These are phyloP conservation scores for Entomyzon cyanotis DNA, from an alignment of 2,113 vertebrate species.

Conservation along the genomic window DNA sequence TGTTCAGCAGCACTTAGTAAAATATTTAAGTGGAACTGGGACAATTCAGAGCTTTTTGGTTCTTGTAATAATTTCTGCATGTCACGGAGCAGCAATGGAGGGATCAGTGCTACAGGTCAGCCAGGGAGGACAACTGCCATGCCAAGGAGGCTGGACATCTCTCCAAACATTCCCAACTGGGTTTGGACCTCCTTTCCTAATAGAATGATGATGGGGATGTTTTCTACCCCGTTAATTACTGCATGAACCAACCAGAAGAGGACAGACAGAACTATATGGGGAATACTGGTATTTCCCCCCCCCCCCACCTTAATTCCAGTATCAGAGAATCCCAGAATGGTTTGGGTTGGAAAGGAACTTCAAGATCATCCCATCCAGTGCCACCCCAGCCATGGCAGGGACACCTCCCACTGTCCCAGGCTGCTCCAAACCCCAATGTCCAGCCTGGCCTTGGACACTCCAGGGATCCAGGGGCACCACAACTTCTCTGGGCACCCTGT, in stretches of 20 bases:
- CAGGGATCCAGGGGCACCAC: neutral
- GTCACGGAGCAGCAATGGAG: neutral
- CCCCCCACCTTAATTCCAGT: neutral
- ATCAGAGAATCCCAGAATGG: neutral
- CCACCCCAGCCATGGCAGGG: neutral
- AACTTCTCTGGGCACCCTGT: neutral
- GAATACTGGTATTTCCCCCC: no score
- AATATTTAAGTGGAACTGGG: neutral
- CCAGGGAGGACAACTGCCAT: neutral
- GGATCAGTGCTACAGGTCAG: neutral
- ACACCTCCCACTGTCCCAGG: neutral
- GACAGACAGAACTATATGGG: accelerated
- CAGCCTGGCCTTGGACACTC: neutral
- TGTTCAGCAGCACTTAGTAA: accelerated
- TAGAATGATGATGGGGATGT: accelerated
- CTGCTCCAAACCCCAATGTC: neutral
- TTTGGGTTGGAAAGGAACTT: neutral
- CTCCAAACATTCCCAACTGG: neutral
- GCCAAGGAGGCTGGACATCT: neutral
- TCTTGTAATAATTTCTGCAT: neutral
- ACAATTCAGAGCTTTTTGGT: neutral
- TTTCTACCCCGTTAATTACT: neutral
- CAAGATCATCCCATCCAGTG: neutral
- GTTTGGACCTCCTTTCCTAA: neutral
- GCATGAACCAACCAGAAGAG: neutral